Evolutionary conservation across 2,797 vertebrate genomes (phyloP).

Genomic region (Lindbergichthys nudifrons): DNA sequence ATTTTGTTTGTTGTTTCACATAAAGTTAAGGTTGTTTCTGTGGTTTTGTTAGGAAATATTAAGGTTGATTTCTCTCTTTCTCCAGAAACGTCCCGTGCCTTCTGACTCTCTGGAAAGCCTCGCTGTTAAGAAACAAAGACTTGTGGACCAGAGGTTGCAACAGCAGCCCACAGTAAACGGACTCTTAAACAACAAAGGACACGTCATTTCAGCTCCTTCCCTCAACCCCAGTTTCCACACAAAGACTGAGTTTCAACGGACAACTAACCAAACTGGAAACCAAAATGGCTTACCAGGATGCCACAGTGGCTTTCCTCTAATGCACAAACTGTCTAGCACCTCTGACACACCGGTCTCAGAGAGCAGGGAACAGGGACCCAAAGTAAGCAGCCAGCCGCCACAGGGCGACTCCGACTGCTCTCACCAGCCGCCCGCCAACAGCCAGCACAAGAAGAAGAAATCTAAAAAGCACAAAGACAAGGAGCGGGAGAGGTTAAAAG

Average conservation of each 20-base stretch:
- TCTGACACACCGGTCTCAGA: conserved; percentile 59
- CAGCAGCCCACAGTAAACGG: conserved; percentile 67
- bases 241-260: conserved; percentile 78
- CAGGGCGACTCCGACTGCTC: conserved; percentile 53
- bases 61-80: not conserved
- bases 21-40: not conserved
- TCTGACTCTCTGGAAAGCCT: conserved; percentile 74
- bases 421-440: conserved; percentile 66
- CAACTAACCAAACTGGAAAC: conserved; percentile 48
- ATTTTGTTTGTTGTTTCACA: not conserved
- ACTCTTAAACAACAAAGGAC: conserved; percentile 62
- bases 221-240: conserved; percentile 68
- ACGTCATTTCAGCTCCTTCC: conserved; percentile 29
- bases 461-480: conserved; percentile 87
- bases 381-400: conserved; percentile 46
- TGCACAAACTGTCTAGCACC: conserved; percentile 64
- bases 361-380: conserved; percentile 54
- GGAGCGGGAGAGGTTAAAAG: conserved; percentile 81
- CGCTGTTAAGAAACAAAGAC: conserved; percentile 80
- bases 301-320: conserved; percentile 56
- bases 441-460: conserved; percentile 85
- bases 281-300: conserved; percentile 52
- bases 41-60: not conserved
- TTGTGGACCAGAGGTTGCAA: conserved; percentile 71
- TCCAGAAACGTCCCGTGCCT: conserved; percentile 85